Base-by-base conservation (phyloP, 2,888 invertebrate species). In the Eristalinus aeneus region DNA sequence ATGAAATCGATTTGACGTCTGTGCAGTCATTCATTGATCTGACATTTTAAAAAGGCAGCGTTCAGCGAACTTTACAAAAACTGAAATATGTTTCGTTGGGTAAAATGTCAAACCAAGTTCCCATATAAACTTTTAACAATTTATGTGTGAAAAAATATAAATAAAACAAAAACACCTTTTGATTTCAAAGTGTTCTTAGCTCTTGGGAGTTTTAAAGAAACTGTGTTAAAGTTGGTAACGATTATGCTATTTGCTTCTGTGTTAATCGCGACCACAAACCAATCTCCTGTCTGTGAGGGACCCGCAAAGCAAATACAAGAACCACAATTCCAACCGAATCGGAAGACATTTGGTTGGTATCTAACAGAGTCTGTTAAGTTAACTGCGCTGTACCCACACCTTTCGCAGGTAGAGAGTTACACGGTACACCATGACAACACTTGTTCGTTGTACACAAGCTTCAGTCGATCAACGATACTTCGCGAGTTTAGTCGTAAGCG, bases 381-480 rank as follows among this genome's bases (percentile, higher is more conserved):
- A 74, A 64, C 74, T 78, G 65, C 80, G 58, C 36, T 46, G 46
- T 27, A 20, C 61, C 58, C 39, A 74, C 80, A 76, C 76, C 76
- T 84, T 75, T 68, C 56, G 65, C 34, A 36, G 63, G 32, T 69
- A 46, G 46, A 46, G 46, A 46, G 46, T 46, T 46, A 46, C 46
- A 46, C 46, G 16, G 46, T 46, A 46, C 46, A 54, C 75, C 39
- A 75, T 71, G 56, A 61, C 63, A 65, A 74, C 34, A 76, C 69
- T 69, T 68, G 67, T 69, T 78, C 23, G 20, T n/a, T n/a, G 56
- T 64, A 56, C 27, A 65, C 69, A 68, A 77, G 27, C 72, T 65
- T 74, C 69, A 74, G 85, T 85, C 85, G 80, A 85, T 60, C 65
- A 85, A 85, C 85, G 85, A 85, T 85, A 85, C 85, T 85, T 80